phyloP scores from a whole-genome alignment of 92 coral and sea anemone genomes.

The Paramuricea clavata region DNA sequence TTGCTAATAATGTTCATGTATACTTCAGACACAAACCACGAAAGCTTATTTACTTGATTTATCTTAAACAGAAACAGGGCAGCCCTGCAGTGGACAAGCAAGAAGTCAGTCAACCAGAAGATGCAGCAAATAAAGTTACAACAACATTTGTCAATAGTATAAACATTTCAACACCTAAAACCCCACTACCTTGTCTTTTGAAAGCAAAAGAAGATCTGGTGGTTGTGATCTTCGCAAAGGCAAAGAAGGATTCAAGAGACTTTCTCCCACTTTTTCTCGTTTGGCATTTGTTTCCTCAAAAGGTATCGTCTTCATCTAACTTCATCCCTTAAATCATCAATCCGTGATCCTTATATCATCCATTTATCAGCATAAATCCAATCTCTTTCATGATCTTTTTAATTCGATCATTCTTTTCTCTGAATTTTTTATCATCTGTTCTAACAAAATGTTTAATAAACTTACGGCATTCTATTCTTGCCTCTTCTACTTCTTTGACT shows the following conservation, averaged over 20 bases:
- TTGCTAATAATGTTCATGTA: too few species aligned
- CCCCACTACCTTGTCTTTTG: conserved; percentile 48
- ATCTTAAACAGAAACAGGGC: background rate
- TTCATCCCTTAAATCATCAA: background rate
- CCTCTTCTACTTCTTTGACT: background rate
- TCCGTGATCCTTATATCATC: background rate
- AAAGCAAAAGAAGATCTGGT: conserved; percentile 54
- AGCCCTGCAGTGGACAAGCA: background rate
- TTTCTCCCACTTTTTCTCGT: background rate
- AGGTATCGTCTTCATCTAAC: background rate
- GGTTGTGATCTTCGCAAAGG: conserved; percentile 33
- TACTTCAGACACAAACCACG: too few species aligned
- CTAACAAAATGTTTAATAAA: too few species aligned
- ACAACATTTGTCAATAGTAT: conserved; percentile 37
- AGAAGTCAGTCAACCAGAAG: background rate
- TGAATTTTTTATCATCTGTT: too few species aligned
- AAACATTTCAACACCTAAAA: conserved; percentile 46
- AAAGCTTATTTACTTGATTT: background rate
- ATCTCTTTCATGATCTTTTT: background rate
- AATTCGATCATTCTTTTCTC: background rate
- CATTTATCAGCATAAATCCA: too few species aligned
- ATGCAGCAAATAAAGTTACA: conserved; percentile 11
- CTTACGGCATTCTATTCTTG: too few species aligned
- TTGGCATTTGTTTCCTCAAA: background rate
- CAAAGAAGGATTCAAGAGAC: conserved; percentile 19